phyloP scores from a whole-genome alignment of 2,888 invertebrate genomes.

The Argyresthia albistria region DNA sequence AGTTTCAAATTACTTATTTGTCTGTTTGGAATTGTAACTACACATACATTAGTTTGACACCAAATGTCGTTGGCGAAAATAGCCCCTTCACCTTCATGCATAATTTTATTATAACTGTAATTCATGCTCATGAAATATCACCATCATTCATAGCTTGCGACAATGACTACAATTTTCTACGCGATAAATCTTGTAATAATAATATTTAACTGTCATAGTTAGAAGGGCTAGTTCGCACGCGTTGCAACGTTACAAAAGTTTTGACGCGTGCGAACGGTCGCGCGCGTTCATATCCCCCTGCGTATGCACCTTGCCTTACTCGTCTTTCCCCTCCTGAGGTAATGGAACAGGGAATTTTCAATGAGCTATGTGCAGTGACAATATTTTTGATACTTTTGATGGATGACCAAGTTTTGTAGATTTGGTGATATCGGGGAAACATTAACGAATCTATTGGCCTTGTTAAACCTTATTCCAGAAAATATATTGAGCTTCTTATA shows the following conservation, averaged over 20 bases:
- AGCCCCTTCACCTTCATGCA: slow-evolving; percentile 29
- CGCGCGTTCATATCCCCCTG: slow-evolving; percentile 16
- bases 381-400: no score
- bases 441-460: no score
- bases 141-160: slow-evolving; percentile 38
- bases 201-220: slow-evolving; percentile 40
- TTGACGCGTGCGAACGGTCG: slow-evolving; percentile 43
- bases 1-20: neutral
- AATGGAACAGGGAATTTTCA: no score
- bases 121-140: slow-evolving; percentile 64
- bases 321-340: neutral
- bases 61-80: neutral
- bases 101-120: slow-evolving; percentile 64
- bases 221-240: slow-evolving; percentile 2
- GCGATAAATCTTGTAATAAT: slow-evolving; percentile 69
- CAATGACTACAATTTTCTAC: slow-evolving; percentile 69
- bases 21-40: neutral
- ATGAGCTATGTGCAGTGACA: no score
- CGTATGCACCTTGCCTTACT: slow-evolving; percentile 45
- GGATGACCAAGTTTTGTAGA: no score
- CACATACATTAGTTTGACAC: neutral
- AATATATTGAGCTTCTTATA: no score
- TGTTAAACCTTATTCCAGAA: no score
- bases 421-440: neutral
- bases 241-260: slow-evolving; percentile 32